phyloP scores from a whole-genome alignment of 23 tunicate species.

The Ascidia mentula region DNA sequence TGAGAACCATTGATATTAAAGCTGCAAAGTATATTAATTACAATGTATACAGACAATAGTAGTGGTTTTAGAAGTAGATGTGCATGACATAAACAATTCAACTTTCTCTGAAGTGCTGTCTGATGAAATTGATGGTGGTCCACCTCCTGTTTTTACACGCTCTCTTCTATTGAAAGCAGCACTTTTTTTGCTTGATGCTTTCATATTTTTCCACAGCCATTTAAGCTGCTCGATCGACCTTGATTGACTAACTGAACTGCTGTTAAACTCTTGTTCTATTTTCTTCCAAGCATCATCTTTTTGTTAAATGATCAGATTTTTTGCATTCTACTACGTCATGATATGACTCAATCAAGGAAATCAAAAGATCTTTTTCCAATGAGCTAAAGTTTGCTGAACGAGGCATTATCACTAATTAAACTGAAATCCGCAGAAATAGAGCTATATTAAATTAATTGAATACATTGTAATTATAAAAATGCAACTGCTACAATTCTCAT shows the following conservation, averaged over 20 bases:
- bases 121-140: background rate
- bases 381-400: background rate
- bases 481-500: too few species aligned
- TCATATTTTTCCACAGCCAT: too few species aligned
- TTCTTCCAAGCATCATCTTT: background rate
- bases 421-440: too few species aligned
- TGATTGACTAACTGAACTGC: background rate
- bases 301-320: background rate
- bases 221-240: background rate
- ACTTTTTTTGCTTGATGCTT: background rate
- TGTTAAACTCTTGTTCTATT: background rate
- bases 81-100: background rate
- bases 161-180: background rate
- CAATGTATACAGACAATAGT: background rate
- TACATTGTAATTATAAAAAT: too few species aligned
- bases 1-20: background rate
- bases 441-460: too few species aligned
- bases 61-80: background rate
- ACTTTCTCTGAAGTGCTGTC: background rate
- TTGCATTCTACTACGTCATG: background rate
- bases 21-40: background rate
- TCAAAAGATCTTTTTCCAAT: too few species aligned
- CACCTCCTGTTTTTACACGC: background rate
- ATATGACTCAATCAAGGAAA: too few species aligned
- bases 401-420: background rate